phyloP scores from a whole-genome alignment of 2,113 vertebrate genomes.

The Gopherus evgoodei region DNA sequence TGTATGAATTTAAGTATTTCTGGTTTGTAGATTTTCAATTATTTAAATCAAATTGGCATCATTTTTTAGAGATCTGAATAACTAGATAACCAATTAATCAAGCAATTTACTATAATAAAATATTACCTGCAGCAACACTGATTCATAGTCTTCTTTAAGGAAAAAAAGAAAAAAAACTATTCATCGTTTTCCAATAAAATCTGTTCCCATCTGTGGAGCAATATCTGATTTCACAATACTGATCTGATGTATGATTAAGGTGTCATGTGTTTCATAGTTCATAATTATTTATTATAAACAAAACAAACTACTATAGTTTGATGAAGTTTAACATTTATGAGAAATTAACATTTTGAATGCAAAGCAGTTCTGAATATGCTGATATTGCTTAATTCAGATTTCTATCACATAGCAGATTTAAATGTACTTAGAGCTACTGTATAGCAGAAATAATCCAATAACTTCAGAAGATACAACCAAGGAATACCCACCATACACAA shows the following conservation, averaged over 20 bases:
- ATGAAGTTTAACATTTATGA: slow-evolving; percentile 20
- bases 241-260: slow-evolving; percentile 18
- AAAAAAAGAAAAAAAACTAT: fast-evolving
- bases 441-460: not conserved
- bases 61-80: not conserved
- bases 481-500: not conserved
- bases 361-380: not conserved
- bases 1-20: not conserved
- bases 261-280: not conserved
- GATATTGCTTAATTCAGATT: slow-evolving; percentile 15
- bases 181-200: not conserved
- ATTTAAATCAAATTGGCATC: not conserved
- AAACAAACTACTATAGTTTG: not conserved
- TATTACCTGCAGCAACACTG: not conserved
- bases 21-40: not conserved
- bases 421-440: not conserved
- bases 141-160: not conserved
- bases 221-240: not conserved
- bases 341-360: not conserved
- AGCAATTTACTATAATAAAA: not conserved
- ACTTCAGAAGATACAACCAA: not conserved
- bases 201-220: not conserved
- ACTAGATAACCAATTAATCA: not conserved
- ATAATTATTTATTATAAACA: slow-evolving; percentile 13
- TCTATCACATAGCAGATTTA: not conserved